A percentile compares a stretch with the other conserved stretches of the same genome.
These are phyloP conservation scores for Cosmorhoe ocellata DNA, from an alignment of 2,888 invertebrate species.

Conservation along the genomic window DNA sequence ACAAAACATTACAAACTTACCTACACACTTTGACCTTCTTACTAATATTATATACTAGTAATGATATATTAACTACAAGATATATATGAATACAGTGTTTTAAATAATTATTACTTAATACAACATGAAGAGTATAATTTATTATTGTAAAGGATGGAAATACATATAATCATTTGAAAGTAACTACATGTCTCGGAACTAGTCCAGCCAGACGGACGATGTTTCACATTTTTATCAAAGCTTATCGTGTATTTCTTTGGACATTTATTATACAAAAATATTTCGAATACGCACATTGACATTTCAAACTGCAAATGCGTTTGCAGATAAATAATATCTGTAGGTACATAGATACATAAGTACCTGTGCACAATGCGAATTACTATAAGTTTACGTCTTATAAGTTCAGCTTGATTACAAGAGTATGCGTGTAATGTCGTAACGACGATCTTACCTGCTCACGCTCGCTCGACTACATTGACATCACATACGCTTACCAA, in stretches of 20 bases:
- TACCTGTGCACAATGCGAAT: too few species aligned
- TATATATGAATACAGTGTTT: background rate
- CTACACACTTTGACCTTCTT: too few species aligned
- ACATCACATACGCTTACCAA: constrained; percentile 5
- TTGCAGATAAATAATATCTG: too few species aligned
- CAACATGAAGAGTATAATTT: too few species aligned
- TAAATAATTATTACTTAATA: too few species aligned
- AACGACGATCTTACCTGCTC: background rate
- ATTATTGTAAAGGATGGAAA: too few species aligned
- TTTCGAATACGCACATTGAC: too few species aligned
- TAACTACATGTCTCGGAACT: constrained; percentile 8
- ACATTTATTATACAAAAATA: constrained; percentile 26
- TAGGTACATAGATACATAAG: too few species aligned
- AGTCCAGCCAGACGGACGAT: constrained; percentile 12
- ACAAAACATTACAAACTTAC: background rate
- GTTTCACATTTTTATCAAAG: constrained; percentile 11
- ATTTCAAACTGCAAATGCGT: too few species aligned
- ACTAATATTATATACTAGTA: too few species aligned
- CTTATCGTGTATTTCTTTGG: constrained; percentile 15
- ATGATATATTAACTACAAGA: background rate
- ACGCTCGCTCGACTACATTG: background rate
- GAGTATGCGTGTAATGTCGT: too few species aligned
- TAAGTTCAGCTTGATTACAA: background rate
- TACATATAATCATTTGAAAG: background rate
- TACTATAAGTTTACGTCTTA: background rate